Base-by-base conservation (phyloP, 2,113 vertebrate genomes). In the Campylorhamphus procurvoides region DNA sequence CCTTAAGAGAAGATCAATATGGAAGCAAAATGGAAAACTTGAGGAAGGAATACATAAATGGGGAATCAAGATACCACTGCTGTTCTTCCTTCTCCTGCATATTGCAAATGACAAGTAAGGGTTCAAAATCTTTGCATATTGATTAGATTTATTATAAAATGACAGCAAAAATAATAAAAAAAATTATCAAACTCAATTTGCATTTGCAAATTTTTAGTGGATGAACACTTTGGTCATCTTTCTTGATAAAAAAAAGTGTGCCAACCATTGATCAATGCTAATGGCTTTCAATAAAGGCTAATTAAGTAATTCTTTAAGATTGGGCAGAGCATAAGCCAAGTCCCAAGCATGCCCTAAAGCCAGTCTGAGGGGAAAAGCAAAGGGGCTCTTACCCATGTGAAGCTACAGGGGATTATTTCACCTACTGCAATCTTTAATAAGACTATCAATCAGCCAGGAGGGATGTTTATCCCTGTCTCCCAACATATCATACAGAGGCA, bases 371-470 rank as follows among this genome's bases (percentile, higher is more conserved):
- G 62, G 63, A 95, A 94, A 94, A 91, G 29, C 67, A 49, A 89
- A 87, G 76, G 81, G 40, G 49, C 66, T 93, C 44, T 91, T 95
- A 94, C 76, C 56, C 71, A 6, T 79, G 77, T 82, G 66, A 96
- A 96, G 84, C 87, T 96, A 88, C 8, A 1, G 82, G 86, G 68
- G 94, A 82, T 95, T 97, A 96, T 95, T 97, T 96, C 82, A 94
- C 71, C 92, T 96, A 94, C 66, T 96, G 82, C 80, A 96, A 85
- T 77, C 69, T 97, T 97, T 97, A 97, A 96, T 96, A 97, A 93
- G 97, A 95, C 93, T 87, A 97, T 97, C 97, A 98, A 96, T 97
- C 96, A 97, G 83, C 94, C 91, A 56, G 76, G 37, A 95, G 94
- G 69, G 82, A 96, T 97, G 96, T 93, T 97, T 96, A 97, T 85